These are phyloP conservation scores for Drosophila sp. DNA, from an alignment of 1,140 invertebrate species.

Conservation along the genomic window DNA sequence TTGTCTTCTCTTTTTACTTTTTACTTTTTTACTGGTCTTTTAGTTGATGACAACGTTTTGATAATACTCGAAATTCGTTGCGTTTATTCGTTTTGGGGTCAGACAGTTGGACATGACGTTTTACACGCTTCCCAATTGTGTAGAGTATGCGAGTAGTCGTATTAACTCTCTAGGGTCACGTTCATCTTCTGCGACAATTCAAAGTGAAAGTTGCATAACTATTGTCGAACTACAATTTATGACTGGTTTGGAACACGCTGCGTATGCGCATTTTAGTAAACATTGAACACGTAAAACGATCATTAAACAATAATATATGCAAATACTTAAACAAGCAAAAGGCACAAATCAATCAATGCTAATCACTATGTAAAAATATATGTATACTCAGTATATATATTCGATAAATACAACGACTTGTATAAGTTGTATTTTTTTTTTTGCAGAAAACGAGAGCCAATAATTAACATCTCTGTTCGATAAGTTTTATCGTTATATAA, in stretches of 20 bases:
- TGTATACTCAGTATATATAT: not conserved
- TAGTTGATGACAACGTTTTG: conserved; percentile 68
- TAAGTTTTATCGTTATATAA: not conserved
- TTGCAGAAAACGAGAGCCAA: not conserved
- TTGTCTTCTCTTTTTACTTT: too few relatives aligned
- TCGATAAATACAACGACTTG: conserved; percentile 35
- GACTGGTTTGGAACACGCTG: conserved; percentile 52
- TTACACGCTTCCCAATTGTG: conserved; percentile 4
- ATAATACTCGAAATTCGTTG: conserved; percentile 61
- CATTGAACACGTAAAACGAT: conserved; percentile 26
- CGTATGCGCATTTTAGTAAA: conserved; percentile 52
- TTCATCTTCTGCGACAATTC: conserved; percentile 13
- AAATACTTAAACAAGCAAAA: conserved; percentile 32
- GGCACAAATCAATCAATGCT: conserved; percentile 70
- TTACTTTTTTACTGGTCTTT: conserved; percentile 23
- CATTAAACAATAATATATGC: conserved; percentile 41
- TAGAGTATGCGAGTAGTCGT: not conserved
- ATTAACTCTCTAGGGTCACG: not conserved
- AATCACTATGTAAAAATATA: conserved; percentile 46
- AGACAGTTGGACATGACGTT: conserved; percentile 34
- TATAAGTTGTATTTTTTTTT: too few relatives aligned
- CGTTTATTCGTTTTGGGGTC: conserved; percentile 51
- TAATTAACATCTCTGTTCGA: not conserved
- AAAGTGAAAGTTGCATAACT: conserved; percentile 67
- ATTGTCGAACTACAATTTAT: conserved; percentile 42